A percentile compares a stretch with the other conserved stretches of the same genome.
phyloP scores from a whole-genome alignment of 2,113 vertebrate genomes.

The Terrapene triunguis region DNA sequence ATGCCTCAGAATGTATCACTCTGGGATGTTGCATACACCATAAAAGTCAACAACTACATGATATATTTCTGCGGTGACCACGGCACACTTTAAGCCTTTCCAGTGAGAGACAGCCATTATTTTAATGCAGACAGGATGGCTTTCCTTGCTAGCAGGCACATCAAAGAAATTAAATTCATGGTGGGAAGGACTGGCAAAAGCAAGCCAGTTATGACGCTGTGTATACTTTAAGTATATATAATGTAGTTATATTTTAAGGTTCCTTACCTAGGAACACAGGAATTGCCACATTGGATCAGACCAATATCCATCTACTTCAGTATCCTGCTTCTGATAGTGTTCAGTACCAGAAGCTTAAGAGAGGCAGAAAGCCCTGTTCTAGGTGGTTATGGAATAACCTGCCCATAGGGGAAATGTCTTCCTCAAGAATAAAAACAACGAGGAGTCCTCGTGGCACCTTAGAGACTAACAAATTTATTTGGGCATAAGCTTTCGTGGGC shows the following conservation, averaged over 20 bases:
- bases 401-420: not conserved
- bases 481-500: no score
- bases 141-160: not conserved
- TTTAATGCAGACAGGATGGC: not conserved
- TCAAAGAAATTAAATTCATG: not conserved
- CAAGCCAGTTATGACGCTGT: not conserved
- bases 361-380: not conserved
- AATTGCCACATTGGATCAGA: not conserved
- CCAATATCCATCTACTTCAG: not conserved
- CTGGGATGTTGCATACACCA: accelerated
- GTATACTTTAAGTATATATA: not conserved
- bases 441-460: no score
- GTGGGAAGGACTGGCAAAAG: not conserved
- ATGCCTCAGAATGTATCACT: not conserved
- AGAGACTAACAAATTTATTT: no score
- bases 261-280: not conserved
- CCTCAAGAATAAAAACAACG: not conserved
- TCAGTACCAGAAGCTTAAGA: not conserved
- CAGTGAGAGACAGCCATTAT: accelerated
- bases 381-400: not conserved
- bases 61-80: not conserved
- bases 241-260: not conserved
- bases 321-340: not conserved
- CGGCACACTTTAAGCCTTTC: not conserved
- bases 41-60: not conserved